phyloP scores from a whole-genome alignment of 2,888 invertebrate species.

The Plagiodera versicolora region DNA sequence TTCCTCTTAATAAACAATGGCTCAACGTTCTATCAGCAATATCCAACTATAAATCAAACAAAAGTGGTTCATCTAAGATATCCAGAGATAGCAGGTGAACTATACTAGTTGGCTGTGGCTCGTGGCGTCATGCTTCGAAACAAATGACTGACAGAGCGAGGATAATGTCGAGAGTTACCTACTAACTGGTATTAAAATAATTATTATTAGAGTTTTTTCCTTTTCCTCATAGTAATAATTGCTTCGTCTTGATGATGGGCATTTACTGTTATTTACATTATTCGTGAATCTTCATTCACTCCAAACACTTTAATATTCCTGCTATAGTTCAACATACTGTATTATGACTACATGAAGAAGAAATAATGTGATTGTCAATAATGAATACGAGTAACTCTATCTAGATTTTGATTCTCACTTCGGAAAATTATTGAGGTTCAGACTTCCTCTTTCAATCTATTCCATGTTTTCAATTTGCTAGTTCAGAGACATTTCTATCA shows the following conservation, averaged over 20 bases:
- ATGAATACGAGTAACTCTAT: too few species aligned
- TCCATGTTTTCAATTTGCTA: too few species aligned
- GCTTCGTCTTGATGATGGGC: conserved; percentile 49
- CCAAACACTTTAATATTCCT: neutral
- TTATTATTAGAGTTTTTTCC: conserved; percentile 54
- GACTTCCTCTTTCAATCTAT: too few species aligned
- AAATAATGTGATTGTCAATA: too few species aligned
- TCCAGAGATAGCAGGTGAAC: conserved; percentile 52
- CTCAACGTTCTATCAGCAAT: conserved; percentile 34
- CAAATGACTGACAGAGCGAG: conserved; percentile 59
- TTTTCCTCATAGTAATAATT: conserved; percentile 47
- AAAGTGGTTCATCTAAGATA: conserved; percentile 51
- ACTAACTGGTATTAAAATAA: conserved; percentile 55
- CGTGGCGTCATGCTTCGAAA: conserved; percentile 59
- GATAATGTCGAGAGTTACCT: conserved; percentile 56
- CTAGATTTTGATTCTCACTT: too few species aligned
- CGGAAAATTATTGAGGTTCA: too few species aligned
- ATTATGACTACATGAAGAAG: too few species aligned
- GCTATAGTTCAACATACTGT: too few species aligned
- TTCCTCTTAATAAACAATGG: conserved; percentile 37
- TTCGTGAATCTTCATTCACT: conserved; percentile 20
- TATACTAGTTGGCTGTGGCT: conserved; percentile 53
- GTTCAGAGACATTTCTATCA: too few species aligned
- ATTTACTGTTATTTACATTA: conserved; percentile 32
- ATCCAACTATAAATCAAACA: conserved; percentile 40